Conservation (phyloP, 2,888 invertebrate genomes). For the Drosophila trichaetosa region DNA sequence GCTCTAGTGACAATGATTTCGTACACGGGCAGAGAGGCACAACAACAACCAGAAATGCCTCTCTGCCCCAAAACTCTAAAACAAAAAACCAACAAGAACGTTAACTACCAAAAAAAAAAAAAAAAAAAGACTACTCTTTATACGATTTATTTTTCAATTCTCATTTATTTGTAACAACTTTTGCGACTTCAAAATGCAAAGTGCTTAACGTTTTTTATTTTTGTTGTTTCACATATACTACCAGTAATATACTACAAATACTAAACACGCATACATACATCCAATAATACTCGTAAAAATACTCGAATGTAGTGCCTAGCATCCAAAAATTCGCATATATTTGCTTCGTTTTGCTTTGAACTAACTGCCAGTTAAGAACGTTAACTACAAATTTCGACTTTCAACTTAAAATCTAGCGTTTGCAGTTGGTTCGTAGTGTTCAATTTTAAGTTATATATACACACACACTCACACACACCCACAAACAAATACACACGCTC, state of each 20-base stretch:
- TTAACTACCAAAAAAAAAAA: conserved; percentile 41
- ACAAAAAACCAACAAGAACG: conserved; percentile 35
- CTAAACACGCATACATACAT: conserved; percentile 28
- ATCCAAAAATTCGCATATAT: conserved; percentile 24
- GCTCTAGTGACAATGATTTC: conserved; percentile 81
- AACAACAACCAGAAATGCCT: conserved; percentile 20
- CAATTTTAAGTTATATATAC: conserved; percentile 19
- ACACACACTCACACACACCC: conserved; percentile 32
- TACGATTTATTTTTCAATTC: conserved; percentile 5
- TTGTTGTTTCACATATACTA: conserved; percentile 19
- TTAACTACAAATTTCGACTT: conserved; percentile 30
- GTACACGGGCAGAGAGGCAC: conserved; percentile 53
- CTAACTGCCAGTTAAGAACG: conserved; percentile 41
- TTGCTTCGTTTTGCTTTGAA: conserved; percentile 57
- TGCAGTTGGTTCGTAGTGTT: conserved; percentile 48
- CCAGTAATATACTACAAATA: conserved; percentile 15
- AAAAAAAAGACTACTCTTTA: conserved; percentile 9
- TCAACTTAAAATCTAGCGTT: conserved; percentile 39
- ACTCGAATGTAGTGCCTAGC: conserved; percentile 33
- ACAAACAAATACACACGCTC: conserved; percentile 8
- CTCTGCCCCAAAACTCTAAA: conserved; percentile 32
- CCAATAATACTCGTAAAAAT: conserved; percentile 16
- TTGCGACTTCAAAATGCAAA: conserved; percentile 25
- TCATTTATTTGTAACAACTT: conserved; percentile 18
- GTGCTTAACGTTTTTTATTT: conserved; percentile 21